These are phyloP conservation scores for Apodemus agrarius DNA, from an alignment of 2,797 vertebrate species.

Conservation along the genomic window DNA sequence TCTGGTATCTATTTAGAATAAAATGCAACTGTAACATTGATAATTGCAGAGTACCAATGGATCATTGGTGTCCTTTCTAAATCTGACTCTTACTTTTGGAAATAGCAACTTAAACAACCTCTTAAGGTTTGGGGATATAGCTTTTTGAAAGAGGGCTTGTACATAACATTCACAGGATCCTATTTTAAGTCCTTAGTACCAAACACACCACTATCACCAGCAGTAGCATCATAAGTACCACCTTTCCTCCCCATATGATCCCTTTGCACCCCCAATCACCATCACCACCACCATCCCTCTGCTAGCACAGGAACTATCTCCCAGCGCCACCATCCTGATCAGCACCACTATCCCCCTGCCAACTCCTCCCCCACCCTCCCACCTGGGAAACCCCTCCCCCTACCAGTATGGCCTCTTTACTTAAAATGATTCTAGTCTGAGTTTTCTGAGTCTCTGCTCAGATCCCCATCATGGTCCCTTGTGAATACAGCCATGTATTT, in stretches of 20 bases:
- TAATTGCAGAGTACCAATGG: background rate
- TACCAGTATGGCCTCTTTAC: background rate
- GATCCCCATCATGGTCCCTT: background rate
- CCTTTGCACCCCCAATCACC: background rate
- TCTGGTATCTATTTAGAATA: too few relatives aligned
- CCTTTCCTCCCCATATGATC: background rate
- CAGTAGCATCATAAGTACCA: rapidly evolving
- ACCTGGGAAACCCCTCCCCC: background rate
- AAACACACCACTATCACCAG: background rate
- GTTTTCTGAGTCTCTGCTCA: background rate
- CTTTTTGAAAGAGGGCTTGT: background rate
- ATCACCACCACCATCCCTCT: background rate
- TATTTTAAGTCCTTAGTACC: background rate
- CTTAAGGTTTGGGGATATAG: background rate
- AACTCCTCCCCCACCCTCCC: too few relatives aligned
- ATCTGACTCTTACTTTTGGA: background rate
- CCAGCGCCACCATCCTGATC: background rate
- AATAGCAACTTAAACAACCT: background rate
- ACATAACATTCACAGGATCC: background rate
- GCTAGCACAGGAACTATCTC: background rate
- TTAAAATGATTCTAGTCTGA: constrained; percentile 20
- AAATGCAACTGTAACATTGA: background rate
- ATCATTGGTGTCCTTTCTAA: background rate
- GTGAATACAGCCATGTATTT: background rate
- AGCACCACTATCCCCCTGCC: background rate